Evolutionary conservation across 2,888 invertebrate species (phyloP), one percentile per base, ranked within the genome.

Genomic region (Cynaeus angustus): DNA sequence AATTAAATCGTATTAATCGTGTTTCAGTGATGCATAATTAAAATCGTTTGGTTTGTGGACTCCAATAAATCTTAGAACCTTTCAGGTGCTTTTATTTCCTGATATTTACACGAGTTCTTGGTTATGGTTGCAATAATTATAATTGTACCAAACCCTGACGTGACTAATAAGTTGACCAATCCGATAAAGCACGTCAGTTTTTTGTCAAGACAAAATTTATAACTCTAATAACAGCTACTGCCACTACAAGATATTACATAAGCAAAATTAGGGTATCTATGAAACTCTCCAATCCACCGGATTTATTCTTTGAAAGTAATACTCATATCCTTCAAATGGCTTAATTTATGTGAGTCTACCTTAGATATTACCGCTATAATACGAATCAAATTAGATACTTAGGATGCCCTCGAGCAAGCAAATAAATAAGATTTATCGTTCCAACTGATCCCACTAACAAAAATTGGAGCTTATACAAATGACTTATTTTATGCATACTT

Each of bases 281-380:
- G 30, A 46, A 28, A 46, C 28, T 12, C 12, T 33, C 43, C 16
- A 45, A n/a, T 55, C 21, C 14, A 59, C 59, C 59, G 59, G 59
- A 59, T 59, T 59, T 30, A 59, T 26, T 10, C 21, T 46, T 28
- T 46, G 59, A 59, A 59, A 59, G 59, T 59, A 10, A 56, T 46
- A 59, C 45, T 9, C 46, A 59, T 59, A 59, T 59, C 59, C 59
- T 59, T 59, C 59, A 45, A 59, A 59, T 59, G 46, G 5, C 59
- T 59, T 59, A 59, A 59, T 59, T 59, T 59, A 59, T 59, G 43
- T 28, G 14, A 30, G 3, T 13, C 46, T 43, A 12, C 12, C 26
- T 16, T 41, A 38, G n/a, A 16, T 41, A 41, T 12, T 45, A 13
- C 45, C n/a, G 45, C 43, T 43, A 43, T 43, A 58, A 58, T 43